phyloP scores from a whole-genome alignment of 2,797 vertebrate genomes.

The Sarcophilus harrisii region DNA sequence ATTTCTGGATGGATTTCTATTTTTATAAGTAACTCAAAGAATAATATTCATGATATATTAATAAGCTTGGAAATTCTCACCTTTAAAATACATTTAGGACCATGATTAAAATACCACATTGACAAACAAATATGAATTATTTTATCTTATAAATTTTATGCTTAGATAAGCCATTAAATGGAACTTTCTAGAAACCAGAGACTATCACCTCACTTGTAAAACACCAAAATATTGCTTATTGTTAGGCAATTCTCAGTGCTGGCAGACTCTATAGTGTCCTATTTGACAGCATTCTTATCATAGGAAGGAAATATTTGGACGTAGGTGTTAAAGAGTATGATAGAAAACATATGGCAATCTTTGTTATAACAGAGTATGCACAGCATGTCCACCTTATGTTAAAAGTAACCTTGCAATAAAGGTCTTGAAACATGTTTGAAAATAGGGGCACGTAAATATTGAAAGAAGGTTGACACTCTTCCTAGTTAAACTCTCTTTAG shows the following conservation, averaged over 20 bases:
- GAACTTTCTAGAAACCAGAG: neutral
- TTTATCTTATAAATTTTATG: neutral
- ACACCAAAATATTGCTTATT: neutral
- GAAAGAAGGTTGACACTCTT: constrained; percentile 41
- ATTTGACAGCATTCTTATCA: neutral
- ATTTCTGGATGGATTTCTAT: neutral
- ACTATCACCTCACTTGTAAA: neutral
- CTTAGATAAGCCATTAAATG: neutral
- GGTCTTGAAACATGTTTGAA: constrained; percentile 59
- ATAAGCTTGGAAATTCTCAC: no score
- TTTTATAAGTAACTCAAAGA: no score
- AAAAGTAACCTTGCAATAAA: constrained; percentile 36
- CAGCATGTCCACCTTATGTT: constrained; percentile 3
- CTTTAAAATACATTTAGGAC: neutral
- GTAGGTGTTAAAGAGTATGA: constrained; percentile 38
- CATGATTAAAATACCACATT: neutral
- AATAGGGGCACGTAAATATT: constrained; percentile 57
- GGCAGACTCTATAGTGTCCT: neutral
- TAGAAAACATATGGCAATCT: constrained; percentile 12
- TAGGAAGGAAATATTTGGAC: constrained; percentile 11
- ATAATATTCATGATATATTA: no score
- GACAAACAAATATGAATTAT: neutral
- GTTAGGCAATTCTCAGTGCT: neutral
- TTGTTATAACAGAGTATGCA: neutral
- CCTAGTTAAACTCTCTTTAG: constrained; percentile 41